A percentile compares a stretch with the other conserved stretches of the same genome.
phyloP scores from a whole-genome alignment of 2,113 vertebrate species.

The Hipposideros armiger region DNA sequence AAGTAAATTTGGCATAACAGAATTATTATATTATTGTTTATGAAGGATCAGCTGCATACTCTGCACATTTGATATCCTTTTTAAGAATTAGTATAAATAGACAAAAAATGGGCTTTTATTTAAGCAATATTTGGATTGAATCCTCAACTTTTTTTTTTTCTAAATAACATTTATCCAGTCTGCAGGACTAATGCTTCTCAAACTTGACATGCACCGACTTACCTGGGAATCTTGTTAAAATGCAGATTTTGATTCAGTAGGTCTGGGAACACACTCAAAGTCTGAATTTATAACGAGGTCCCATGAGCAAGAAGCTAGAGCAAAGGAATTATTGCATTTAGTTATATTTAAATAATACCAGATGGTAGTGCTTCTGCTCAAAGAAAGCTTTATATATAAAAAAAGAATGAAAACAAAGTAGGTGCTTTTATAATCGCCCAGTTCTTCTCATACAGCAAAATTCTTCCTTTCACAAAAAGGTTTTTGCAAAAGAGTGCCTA shows the following conservation, averaged over 20 bases:
- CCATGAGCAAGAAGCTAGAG: not conserved
- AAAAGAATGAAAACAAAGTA: not conserved
- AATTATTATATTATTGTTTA: not conserved
- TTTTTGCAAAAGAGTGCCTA: not conserved
- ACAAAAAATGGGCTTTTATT: not conserved
- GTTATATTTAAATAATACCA: not conserved
- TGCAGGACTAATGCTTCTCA: not conserved
- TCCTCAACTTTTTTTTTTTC: not conserved
- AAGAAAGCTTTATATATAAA: not conserved
- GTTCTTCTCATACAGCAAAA: not conserved
- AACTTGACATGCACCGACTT: not conserved
- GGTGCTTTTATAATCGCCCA: not conserved
- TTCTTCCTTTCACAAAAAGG: not conserved
- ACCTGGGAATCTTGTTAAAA: not conserved
- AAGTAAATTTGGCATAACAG: not conserved
- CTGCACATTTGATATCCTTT: not conserved
- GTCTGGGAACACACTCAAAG: not conserved
- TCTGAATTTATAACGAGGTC: not conserved
- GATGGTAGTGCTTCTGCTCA: not conserved
- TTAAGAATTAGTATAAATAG: not conserved
- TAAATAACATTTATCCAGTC: not conserved
- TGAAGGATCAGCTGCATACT: not conserved
- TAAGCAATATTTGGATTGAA: conserved; percentile 11
- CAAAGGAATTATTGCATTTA: not conserved
- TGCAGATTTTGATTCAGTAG: not conserved